phyloP scores from a whole-genome alignment of 2,888 invertebrate species.

The Achlya flavicornis region DNA sequence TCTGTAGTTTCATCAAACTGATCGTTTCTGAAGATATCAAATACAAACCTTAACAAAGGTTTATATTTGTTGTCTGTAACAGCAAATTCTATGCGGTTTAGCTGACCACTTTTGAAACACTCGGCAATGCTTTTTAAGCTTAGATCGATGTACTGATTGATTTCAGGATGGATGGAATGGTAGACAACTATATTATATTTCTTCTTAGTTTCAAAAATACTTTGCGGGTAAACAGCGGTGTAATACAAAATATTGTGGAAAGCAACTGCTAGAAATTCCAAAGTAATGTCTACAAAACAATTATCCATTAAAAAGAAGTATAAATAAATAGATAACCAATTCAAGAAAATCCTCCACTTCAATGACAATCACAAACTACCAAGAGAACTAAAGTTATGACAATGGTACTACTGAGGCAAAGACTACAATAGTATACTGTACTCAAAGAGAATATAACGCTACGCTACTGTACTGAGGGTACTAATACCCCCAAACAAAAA shows the following conservation, averaged over 20 bases:
- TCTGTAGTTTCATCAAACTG: slow-evolving; percentile 71
- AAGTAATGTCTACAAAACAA: slow-evolving; percentile 82
- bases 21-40: slow-evolving; percentile 59
- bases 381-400: too few species aligned
- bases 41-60: slow-evolving; percentile 62
- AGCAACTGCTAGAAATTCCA: slow-evolving; percentile 87
- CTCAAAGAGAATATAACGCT: too few species aligned
- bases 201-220: slow-evolving; percentile 85
- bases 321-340: too few species aligned
- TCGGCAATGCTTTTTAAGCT: slow-evolving; percentile 78
- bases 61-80: slow-evolving; percentile 60
- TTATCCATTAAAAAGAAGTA: slow-evolving; percentile 54
- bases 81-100: slow-evolving; percentile 80
- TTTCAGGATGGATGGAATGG: slow-evolving; percentile 85
- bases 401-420: too few species aligned
- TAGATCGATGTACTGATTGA: slow-evolving; percentile 85
- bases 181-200: slow-evolving; percentile 86
- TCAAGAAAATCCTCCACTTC: too few species aligned
- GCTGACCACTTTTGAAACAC: slow-evolving; percentile 75
- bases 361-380: too few species aligned
- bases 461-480: too few species aligned
- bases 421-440: too few species aligned
- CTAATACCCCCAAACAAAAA: too few species aligned
- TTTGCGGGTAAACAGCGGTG: slow-evolving; percentile 85
- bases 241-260: slow-evolving; percentile 86